Base-by-base conservation (phyloP, 2,888 invertebrate genomes). In the Falcaria lacertinaria region DNA sequence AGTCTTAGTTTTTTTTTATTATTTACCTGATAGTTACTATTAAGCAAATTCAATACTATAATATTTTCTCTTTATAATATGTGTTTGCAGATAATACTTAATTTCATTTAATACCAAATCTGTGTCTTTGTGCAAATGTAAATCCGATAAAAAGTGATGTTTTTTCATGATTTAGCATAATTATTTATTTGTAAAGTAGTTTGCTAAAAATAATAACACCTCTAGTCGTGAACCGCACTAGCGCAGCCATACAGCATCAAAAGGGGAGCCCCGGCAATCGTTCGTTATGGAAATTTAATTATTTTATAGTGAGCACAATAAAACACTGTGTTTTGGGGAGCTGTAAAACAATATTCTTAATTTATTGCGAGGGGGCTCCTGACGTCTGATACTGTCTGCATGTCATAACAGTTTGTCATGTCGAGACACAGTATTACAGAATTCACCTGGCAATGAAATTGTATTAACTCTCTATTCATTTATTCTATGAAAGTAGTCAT, bases 271-370 rank as follows among this genome's bases (percentile, higher is more conserved):
- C 58, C 28, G 28, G 28, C 28, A 57, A 36, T 36, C 52, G 56
- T 60, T 52, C 65, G 69, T 69, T 79, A 79, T 75, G 77, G 74
- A 74, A 78, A 79, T 77, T 77, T 79, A 78, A 79, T 79, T 78
- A 79, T 74, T 78, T 76, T 74, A 78, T 69, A 67, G 68, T 64
- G 62, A 60, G 60, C 64, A 71, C 69, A 70, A 71, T 74, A 74
- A 74, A 72, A 71, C 65, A 63, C 54, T 52, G 56, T 60, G 57
- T 60, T 65, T 56, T 47, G 50, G 62, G 64, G 64, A 22, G 64
- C 59, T 55, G 48, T 52, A 50, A 57, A 54, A 50, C 58, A 50
- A 57, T 56, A 58, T 50, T 51, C 56, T 51, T 66, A 65, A 74
- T 69, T 68, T 68, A 71, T 71, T 51, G 60, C 56, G 42, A 50